Evolutionary conservation across 2,888 invertebrate genomes (phyloP).

Genomic region (Lycophotia porphyrea): DNA sequence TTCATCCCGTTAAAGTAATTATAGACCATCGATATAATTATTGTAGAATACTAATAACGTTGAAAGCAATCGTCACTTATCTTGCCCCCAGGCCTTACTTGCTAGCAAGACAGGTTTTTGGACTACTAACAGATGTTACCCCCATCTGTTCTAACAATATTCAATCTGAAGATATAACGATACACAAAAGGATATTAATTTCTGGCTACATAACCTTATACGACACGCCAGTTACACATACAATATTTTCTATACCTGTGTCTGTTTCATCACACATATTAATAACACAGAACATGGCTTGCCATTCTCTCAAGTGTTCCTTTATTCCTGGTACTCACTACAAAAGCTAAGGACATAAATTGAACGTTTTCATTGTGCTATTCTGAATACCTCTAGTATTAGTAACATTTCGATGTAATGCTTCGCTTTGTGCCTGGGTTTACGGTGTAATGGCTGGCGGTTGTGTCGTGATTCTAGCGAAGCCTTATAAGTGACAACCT

Average conservation of each 20-base stretch:
- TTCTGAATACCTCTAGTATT: constrained; percentile 17
- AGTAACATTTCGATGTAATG: constrained; percentile 21
- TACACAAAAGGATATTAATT: constrained; percentile 10
- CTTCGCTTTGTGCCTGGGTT: constrained; percentile 22
- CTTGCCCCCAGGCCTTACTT: not conserved
- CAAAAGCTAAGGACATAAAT: not conserved
- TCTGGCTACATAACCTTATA: not conserved
- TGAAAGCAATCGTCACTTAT: not conserved
- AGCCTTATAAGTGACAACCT: constrained; percentile 24
- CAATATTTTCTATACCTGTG: not conserved
- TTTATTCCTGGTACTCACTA: constrained; percentile 9
- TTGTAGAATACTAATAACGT: not conserved
- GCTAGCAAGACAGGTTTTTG: not conserved
- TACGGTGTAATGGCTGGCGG: not conserved
- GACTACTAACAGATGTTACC: not conserved
- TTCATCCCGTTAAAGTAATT: too few species aligned
- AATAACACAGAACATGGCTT: not conserved
- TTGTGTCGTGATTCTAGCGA: constrained; percentile 29
- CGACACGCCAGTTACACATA: constrained; percentile 18
- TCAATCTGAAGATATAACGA: not conserved
- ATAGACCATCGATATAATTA: too few species aligned
- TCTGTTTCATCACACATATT: not conserved
- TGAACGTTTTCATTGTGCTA: constrained; percentile 14
- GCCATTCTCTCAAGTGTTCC: not conserved
- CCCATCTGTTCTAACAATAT: constrained; percentile 8